A percentile compares a stretch with the other conserved stretches of the same genome.
Evolutionary conservation across 2,113 vertebrate species (phyloP).

Genomic region (Pogonocichla stellata): DNA sequence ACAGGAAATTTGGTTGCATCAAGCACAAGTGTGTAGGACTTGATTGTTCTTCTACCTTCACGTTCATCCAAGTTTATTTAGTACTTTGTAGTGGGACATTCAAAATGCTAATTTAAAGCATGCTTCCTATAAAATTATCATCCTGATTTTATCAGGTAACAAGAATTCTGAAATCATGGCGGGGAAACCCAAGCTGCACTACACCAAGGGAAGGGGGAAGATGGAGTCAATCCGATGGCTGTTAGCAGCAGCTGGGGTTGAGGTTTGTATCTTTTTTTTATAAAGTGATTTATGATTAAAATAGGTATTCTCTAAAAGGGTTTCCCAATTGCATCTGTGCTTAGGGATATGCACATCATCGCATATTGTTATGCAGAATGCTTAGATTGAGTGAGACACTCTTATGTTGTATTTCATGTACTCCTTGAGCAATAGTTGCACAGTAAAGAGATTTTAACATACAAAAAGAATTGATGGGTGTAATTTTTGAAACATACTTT

Average conservation of each 20-base stretch:
- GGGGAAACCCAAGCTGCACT: conserved; percentile 80
- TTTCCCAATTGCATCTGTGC: background rate
- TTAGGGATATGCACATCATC: background rate
- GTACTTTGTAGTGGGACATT: background rate
- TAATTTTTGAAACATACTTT: background rate
- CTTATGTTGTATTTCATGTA: background rate
- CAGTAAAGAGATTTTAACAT: background rate
- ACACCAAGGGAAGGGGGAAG: conserved; percentile 83
- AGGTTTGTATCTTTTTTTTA: conserved; percentile 69
- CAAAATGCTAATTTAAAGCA: background rate
- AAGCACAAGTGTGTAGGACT: background rate
- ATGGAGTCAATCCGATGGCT: conserved; percentile 93
- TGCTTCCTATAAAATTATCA: background rate
- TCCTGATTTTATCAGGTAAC: conserved; percentile 41
- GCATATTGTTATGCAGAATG: background rate
- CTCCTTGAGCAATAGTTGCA: background rate
- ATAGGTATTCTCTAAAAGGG: background rate
- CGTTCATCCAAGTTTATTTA: background rate
- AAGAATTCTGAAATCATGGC: conserved; percentile 70
- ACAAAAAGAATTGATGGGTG: background rate
- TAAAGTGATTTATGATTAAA: background rate
- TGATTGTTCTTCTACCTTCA: background rate
- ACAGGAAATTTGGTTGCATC: background rate
- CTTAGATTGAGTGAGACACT: background rate
- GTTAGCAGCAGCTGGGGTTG: conserved; percentile 81